Percentiles rank a stretch among this genome's conserved stretches.
Evolutionary conservation across 2,113 vertebrate species (phyloP).

Genomic region (Gallinago media): DNA sequence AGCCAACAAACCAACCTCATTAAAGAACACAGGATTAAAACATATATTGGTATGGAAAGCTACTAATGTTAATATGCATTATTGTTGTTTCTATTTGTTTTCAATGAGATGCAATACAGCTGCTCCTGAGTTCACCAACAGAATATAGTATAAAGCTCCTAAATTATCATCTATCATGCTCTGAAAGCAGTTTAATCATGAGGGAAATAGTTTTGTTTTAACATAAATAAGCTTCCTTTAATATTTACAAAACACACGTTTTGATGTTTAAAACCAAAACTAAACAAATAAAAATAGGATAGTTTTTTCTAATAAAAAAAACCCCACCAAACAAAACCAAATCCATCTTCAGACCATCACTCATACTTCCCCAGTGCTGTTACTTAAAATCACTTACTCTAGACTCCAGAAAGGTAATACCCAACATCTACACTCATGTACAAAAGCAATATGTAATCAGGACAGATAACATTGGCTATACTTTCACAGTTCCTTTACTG

Average conservation of each 20-base stretch:
- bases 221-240: not conserved
- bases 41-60: not conserved
- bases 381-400: not conserved
- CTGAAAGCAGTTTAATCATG: not conserved
- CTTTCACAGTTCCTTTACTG: not conserved
- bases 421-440: not conserved
- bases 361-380: not conserved
- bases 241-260: not conserved
- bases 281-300: not conserved
- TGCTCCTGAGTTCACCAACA: not conserved
- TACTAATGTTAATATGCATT: rapidly evolving
- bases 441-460: not conserved
- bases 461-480: not conserved
- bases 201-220: not conserved
- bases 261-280: not conserved
- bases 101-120: not conserved
- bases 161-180: not conserved
- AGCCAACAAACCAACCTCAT: not conserved
- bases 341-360: not conserved
- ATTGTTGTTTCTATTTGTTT: not conserved
- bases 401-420: not conserved
- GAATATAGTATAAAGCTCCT: not conserved
- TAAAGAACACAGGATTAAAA: not conserved
- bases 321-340: not conserved
- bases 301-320: not conserved